These are phyloP conservation scores for Camponotus pennsylvanicus DNA, from an alignment of 1,140 invertebrate species.

Conservation along the genomic window DNA sequence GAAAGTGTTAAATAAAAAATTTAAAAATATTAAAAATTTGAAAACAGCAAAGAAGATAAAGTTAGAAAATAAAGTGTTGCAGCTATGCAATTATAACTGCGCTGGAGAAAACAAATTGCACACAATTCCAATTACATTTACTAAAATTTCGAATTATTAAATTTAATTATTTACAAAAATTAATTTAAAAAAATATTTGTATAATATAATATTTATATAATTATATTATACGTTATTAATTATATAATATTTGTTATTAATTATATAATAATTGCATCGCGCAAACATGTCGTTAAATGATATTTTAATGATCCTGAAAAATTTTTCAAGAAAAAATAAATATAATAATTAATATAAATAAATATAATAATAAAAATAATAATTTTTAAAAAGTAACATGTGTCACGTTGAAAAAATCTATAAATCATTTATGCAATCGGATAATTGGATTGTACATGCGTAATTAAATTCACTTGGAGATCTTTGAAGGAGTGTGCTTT, in stretches of 20 bases:
- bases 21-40: conserved; percentile 10
- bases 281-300: not conserved
- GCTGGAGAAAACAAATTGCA: not conserved
- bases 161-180: not conserved
- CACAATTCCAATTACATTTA: not conserved
- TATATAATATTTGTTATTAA: too few relatives aligned
- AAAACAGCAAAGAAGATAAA: not conserved
- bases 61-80: not conserved
- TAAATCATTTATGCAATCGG: not conserved
- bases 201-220: too few relatives aligned
- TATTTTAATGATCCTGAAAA: not conserved
- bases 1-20: not conserved
- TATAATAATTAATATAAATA: too few relatives aligned
- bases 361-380: too few relatives aligned
- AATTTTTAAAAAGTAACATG: not conserved
- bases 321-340: not conserved
- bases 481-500: conserved; percentile 26
- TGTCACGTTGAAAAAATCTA: not conserved
- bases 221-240: too few relatives aligned
- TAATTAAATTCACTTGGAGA: conserved; percentile 35
- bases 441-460: conserved; percentile 32
- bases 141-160: conserved; percentile 14
- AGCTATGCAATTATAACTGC: not conserved
- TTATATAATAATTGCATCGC: too few relatives aligned
- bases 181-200: not conserved